These are phyloP conservation scores for Oceanodroma tethys DNA, from an alignment of 2,113 vertebrate genomes.

Conservation along the genomic window DNA sequence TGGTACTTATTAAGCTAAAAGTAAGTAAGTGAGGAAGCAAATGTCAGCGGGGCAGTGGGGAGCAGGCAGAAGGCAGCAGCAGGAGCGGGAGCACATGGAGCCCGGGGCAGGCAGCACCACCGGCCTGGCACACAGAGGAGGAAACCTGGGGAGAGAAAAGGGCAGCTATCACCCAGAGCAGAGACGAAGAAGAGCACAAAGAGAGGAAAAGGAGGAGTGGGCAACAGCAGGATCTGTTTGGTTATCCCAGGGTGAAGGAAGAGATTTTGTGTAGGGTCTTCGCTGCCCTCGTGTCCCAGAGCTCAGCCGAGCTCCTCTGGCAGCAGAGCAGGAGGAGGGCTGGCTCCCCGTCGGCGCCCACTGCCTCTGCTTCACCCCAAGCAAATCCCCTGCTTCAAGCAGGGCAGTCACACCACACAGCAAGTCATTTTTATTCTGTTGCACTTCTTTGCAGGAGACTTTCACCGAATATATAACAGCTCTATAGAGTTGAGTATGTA, in stretches of 20 bases:
- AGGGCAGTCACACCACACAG: background rate
- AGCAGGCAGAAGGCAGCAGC: background rate
- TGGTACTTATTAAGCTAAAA: constrained; percentile 32
- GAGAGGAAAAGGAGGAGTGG: background rate
- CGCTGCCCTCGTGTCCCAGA: background rate
- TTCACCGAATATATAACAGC: background rate
- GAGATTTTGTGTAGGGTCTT: background rate
- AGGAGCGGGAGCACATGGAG: background rate
- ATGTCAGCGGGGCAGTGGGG: background rate
- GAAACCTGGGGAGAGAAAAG: background rate
- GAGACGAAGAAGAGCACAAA: background rate
- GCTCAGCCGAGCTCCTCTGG: background rate
- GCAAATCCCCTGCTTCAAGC: background rate
- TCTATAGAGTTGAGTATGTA: background rate
- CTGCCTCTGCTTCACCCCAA: background rate
- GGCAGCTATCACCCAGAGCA: background rate
- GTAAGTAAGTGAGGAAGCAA: background rate
- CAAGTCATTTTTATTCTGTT: background rate
- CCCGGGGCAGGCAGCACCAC: background rate
- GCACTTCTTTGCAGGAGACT: background rate
- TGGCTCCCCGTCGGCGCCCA: background rate
- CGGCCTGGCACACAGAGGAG: background rate
- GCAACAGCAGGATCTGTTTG: background rate
- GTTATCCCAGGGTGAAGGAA: background rate
- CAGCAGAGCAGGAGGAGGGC: background rate